These are phyloP conservation scores for Drosophila hamatofila DNA, from an alignment of 2,888 invertebrate genomes.

Conservation along the genomic window DNA sequence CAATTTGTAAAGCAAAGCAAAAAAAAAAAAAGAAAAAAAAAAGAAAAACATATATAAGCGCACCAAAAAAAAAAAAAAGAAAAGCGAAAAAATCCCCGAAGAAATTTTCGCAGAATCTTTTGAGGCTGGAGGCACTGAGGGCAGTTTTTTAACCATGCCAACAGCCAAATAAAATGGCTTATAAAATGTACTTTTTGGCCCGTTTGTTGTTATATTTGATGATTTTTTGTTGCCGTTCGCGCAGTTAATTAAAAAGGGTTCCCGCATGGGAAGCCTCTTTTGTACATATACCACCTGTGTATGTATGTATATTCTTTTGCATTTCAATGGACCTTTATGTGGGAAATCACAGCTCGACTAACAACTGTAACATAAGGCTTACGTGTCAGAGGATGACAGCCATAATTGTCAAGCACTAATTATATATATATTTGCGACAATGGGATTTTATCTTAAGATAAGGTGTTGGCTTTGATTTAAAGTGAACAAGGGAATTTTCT, in stretches of 20 bases:
- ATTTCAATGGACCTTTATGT: slow-evolving; percentile 47
- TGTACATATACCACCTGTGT: neutral
- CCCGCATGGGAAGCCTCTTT: slow-evolving; percentile 32
- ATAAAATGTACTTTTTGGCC: slow-evolving; percentile 46
- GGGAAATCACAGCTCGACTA: slow-evolving; percentile 1
- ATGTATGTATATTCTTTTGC: slow-evolving; percentile 44
- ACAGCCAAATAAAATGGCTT: slow-evolving; percentile 58
- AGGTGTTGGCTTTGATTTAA: neutral
- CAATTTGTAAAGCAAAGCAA: slow-evolving; percentile 71
- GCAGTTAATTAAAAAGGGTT: slow-evolving; percentile 77
- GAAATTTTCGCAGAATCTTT: slow-evolving; percentile 36
- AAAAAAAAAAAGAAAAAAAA: slow-evolving; percentile 19
- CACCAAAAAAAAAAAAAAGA: neutral
- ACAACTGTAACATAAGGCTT: slow-evolving; percentile 15
- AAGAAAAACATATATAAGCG: neutral
- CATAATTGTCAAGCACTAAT: slow-evolving; percentile 19
- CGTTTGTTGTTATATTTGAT: slow-evolving; percentile 40
- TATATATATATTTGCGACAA: slow-evolving; percentile 9
- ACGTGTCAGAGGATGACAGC: neutral
- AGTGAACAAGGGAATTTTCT: too few relatives aligned
- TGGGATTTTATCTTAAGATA: neutral
- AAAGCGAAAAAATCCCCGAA: slow-evolving; percentile 15
- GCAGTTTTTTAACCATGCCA: slow-evolving; percentile 45
- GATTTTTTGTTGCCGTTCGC: slow-evolving; percentile 42
- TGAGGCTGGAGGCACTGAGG: neutral